Percentiles rank a stretch among this genome's conserved stretches.
phyloP scores from a whole-genome alignment of 2,113 vertebrate genomes.

The Hippolais icterina region DNA sequence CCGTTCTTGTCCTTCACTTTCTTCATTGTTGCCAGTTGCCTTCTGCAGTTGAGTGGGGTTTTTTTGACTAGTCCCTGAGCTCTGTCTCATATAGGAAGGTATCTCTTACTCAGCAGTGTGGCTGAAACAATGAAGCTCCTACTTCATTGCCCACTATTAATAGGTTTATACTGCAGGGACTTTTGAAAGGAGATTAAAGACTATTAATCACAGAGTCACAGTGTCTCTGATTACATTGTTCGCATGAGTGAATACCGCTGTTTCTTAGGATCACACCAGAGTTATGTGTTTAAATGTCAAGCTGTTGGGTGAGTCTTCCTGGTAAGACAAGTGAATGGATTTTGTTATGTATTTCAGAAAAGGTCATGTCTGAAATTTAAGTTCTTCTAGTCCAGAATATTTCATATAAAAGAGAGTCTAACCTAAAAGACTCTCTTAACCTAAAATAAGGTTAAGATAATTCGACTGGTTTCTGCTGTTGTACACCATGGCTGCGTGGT shows the following conservation, averaged over 20 bases:
- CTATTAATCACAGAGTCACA: slow-evolving; percentile 22
- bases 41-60: neutral
- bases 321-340: neutral
- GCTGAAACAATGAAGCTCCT: neutral
- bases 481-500: neutral
- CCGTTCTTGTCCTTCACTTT: neutral
- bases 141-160: neutral
- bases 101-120: neutral
- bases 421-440: neutral
- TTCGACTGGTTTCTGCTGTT: neutral
- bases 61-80: neutral
- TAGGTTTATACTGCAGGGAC: neutral
- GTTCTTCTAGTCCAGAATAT: neutral
- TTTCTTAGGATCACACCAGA: neutral
- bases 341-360: neutral
- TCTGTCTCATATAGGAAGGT: neutral
- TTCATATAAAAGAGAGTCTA: neutral
- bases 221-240: neutral
- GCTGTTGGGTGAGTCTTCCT: neutral
- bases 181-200: slow-evolving; percentile 20
- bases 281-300: neutral
- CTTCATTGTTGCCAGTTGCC: neutral
- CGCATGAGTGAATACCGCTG: neutral
- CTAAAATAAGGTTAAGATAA: neutral
- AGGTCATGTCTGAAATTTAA: neutral